Evolutionary conservation across 1,140 invertebrate species (phyloP), one percentile per base, ranked within the genome.

Genomic region (Orchesella cincta): DNA sequence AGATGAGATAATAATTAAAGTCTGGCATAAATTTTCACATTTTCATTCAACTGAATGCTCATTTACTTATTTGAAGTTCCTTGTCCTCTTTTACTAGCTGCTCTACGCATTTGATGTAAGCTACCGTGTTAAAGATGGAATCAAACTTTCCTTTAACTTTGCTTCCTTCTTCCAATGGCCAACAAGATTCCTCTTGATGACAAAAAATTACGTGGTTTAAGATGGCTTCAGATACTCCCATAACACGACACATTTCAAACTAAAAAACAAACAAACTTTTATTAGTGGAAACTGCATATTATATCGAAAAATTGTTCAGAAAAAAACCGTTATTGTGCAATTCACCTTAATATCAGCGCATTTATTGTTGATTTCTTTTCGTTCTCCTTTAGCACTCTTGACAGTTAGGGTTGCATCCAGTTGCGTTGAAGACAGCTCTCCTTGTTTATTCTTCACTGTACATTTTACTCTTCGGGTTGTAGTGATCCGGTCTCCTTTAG

Each of bases 171-270:
- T 96, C 93, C 39, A 99, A 87, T 1, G 98, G 97, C 97, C 98
- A 99, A 84, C 92, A 93, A 0, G 96, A 93, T 78, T 99, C 96
- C 86, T 99, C 98, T 89, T 99, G 98, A 85, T 99, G 97, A 84
- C 97, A 99, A 86, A 99, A 98, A 82, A 99, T 93, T 0, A 99
- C 98, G 87, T 96, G 93, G 83, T 96, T 96, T 31, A 99, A 86
- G 72, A 99, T 94, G 0, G 97, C 90, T 85, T 96, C 96, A 0
- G 97, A 94, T 1, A 99, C 95, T 78, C 95, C 94, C 81, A 98
- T 87, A 67, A 88, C 84, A 52, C 86, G 83, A 57, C 87, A 85
- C 81, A 93, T 88, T 83, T 92, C 90, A 29, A 83, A 34, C 81
- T 82, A 57, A 0, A 72, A 51, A 51, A 33, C 8, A 57, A 57